Evolutionary conservation across 2,113 vertebrate species (phyloP), one percentile per base, ranked within the genome.

Genomic region (Indicator maculatus): DNA sequence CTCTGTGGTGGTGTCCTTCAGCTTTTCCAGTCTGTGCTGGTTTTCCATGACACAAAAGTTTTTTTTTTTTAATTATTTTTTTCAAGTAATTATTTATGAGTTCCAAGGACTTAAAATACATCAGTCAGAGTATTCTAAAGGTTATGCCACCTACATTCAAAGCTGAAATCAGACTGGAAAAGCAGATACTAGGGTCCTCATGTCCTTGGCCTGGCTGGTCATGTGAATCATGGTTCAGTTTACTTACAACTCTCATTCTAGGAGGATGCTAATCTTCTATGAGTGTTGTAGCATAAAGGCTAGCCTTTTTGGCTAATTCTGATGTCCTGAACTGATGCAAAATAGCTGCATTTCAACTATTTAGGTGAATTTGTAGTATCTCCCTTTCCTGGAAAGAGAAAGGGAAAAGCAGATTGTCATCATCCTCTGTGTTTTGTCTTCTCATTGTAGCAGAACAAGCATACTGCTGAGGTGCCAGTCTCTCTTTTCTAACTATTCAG

Each of bases 171-270:
- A 24, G 26, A 11, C 31, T 60, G 69, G 53, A 31, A 63, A 12
- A 83, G 39, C 7, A 24, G 20, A 3, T 76, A 5, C 16, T 27
- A 12, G 18, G 5, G 23, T 83, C 30, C 8, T 76, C 16, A 3
- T 17, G 8, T 55, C 45, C 20, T 65, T 5, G 0, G 79, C 19
- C 60, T 64, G 66, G 18, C 6, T n/a, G 27, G 27, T 75, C 19
- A 5, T n/a, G 39, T 2, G 30, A 53, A 27, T 16, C 16, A 5
- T 0, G 0, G 33, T 73, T 75, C 20, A 11, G 3, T 6, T 69
- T 31, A 20, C 8, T 44, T 78, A n/a, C 4, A 38, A 2, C 20
- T 69, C 55, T 50, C 12, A 11, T 11, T 18, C n/a, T 5, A 36
- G 73, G 31, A 56, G 23, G 53, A 41, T 38, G 41, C 11, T 12